Percentiles rank a stretch among this genome's conserved stretches.
These are phyloP conservation scores for Oenanthe melanoleuca DNA, from an alignment of 2,113 vertebrate species.

Conservation along the genomic window DNA sequence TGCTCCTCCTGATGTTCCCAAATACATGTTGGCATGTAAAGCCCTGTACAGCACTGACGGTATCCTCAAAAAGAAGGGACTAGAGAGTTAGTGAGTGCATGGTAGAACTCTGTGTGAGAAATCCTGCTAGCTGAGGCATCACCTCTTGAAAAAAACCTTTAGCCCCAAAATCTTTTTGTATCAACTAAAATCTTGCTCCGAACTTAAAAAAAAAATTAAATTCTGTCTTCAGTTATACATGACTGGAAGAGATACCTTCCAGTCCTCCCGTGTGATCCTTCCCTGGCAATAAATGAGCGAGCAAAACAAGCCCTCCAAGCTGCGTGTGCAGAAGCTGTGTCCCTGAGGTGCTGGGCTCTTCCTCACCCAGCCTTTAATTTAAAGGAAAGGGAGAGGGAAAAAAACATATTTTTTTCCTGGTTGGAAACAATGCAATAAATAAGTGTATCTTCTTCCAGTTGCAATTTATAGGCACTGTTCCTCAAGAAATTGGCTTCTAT, in stretches of 20 bases:
- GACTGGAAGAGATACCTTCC: neutral
- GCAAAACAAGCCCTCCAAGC: neutral
- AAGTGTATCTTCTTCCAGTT: conserved; percentile 18
- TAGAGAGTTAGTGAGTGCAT: neutral
- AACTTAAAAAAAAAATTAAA: neutral
- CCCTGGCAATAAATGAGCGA: neutral
- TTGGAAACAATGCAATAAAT: conserved; percentile 34
- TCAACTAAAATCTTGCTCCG: neutral
- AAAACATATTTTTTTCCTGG: neutral
- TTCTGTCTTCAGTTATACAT: neutral
- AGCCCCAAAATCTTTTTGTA: neutral
- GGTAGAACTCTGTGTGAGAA: neutral
- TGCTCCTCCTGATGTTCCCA: neutral
- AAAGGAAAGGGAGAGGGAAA: neutral
- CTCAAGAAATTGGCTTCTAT: conserved; percentile 48
- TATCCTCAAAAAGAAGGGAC: neutral
- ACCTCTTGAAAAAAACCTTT: neutral
- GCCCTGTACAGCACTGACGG: accelerated
- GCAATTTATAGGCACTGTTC: conserved; percentile 40
- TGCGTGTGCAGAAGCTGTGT: accelerated
- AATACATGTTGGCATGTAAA: accelerated
- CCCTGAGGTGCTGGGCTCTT: conserved; percentile 6
- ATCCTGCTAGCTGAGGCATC: neutral
- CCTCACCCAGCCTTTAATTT: conserved; percentile 23
- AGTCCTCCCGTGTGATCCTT: neutral